phyloP scores from a whole-genome alignment of 2,797 vertebrate genomes.

The Ctenosaura bakeri region DNA sequence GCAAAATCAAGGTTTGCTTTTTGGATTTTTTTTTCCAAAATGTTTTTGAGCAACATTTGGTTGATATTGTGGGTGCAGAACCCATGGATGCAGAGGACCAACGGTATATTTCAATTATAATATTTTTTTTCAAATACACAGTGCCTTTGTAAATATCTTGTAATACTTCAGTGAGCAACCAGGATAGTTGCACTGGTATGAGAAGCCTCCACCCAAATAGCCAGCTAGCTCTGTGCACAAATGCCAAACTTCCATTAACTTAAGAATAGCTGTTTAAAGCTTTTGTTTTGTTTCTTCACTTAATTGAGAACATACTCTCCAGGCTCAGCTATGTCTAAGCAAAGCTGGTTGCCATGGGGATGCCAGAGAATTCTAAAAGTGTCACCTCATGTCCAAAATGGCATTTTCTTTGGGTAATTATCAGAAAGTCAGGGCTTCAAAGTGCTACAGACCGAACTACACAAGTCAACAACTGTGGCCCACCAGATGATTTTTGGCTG shows the following conservation, averaged over 20 bases:
- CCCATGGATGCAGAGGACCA: too few relatives aligned
- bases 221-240: fast-evolving
- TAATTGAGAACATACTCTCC: constrained; percentile 41
- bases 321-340: constrained; percentile 59
- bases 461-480: too few relatives aligned
- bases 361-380: constrained; percentile 55
- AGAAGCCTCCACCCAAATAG: neutral
- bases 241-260: fast-evolving
- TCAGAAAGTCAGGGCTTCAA: neutral
- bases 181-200: neutral
- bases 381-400: constrained; percentile 64
- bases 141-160: neutral
- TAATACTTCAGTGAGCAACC: neutral
- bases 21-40: too few relatives aligned
- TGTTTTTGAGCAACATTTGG: too few relatives aligned
- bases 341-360: constrained; percentile 75
- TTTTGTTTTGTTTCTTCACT: neutral
- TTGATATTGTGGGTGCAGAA: too few relatives aligned
- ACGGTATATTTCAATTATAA: neutral
- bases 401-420: constrained; percentile 27
- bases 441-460: neutral
- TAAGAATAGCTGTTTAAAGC: fast-evolving
- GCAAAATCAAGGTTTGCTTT: too few relatives aligned
- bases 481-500: too few relatives aligned
- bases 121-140: neutral